These are phyloP conservation scores for Machimus atricapillus DNA, from an alignment of 2,888 invertebrate species.

Conservation along the genomic window DNA sequence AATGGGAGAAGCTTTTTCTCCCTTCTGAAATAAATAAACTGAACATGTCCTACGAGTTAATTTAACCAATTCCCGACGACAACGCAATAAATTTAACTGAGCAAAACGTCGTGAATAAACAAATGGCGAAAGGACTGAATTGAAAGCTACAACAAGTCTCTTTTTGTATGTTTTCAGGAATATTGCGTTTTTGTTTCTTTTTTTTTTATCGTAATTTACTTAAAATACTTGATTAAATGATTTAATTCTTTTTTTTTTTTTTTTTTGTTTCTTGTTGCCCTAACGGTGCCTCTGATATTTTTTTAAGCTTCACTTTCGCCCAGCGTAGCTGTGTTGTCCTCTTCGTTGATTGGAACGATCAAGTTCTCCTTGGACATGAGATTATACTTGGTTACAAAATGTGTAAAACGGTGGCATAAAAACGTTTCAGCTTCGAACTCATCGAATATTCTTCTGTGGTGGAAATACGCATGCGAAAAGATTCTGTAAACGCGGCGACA, in stretches of 20 bases:
- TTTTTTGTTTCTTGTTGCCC: slow-evolving; percentile 1
- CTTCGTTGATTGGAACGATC: slow-evolving; percentile 95
- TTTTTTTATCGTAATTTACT: slow-evolving; percentile 15
- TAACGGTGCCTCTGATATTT: not conserved
- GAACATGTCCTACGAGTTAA: not conserved
- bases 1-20: not conserved
- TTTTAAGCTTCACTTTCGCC: slow-evolving; percentile 66
- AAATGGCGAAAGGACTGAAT: not conserved
- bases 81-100: slow-evolving; percentile 11
- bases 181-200: slow-evolving; percentile 6
- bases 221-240: slow-evolving; percentile 18
- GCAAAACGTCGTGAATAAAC: not conserved
- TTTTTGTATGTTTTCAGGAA: slow-evolving; percentile 28
- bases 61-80: not conserved
- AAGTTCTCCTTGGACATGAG: slow-evolving; percentile 98
- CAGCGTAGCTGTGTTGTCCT: slow-evolving; percentile 66
- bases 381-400: slow-evolving; percentile 97
- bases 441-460: slow-evolving; percentile 96
- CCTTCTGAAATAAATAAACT: not conserved
- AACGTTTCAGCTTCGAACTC: slow-evolving; percentile 97
- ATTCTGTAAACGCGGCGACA: slow-evolving; percentile 98
- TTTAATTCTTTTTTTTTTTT: not conserved
- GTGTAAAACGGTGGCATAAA: slow-evolving; percentile 94
- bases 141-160: slow-evolving; percentile 8
- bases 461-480: slow-evolving; percentile 99